Conservation (phyloP, 2,113 vertebrate genomes). For the Pterophyllum scalare region DNA sequence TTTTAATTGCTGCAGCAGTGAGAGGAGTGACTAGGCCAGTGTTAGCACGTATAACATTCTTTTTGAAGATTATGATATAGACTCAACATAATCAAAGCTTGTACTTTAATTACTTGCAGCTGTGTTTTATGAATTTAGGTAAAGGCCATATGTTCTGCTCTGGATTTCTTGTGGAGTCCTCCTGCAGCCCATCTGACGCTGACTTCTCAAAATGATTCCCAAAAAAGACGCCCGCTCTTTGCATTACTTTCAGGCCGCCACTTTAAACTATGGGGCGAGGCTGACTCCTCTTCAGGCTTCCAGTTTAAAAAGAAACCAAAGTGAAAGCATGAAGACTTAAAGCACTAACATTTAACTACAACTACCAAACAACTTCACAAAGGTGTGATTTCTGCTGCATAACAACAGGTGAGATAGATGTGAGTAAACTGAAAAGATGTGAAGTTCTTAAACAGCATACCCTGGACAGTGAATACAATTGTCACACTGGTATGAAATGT, state of each 20-base stretch:
- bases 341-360: background rate
- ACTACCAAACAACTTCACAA: background rate
- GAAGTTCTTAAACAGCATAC: background rate
- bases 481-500: conserved; percentile 23
- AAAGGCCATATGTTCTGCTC: background rate
- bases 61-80: background rate
- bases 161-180: background rate
- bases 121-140: background rate
- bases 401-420: background rate
- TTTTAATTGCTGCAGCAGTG: background rate
- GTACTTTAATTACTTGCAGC: conserved; percentile 2
- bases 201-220: conserved; percentile 1
- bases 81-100: background rate
- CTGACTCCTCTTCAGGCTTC: background rate
- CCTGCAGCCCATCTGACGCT: background rate
- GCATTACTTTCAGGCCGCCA: background rate
- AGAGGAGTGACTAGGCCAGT: background rate
- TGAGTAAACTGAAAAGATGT: background rate
- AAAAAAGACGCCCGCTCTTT: background rate
- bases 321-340: background rate
- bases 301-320: background rate
- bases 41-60: background rate
- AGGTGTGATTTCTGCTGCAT: background rate
- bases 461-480: background rate
- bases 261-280: conserved; percentile 10